These are phyloP conservation scores for Toxostoma redivivum DNA, from an alignment of 2,113 vertebrate genomes.

Conservation along the genomic window DNA sequence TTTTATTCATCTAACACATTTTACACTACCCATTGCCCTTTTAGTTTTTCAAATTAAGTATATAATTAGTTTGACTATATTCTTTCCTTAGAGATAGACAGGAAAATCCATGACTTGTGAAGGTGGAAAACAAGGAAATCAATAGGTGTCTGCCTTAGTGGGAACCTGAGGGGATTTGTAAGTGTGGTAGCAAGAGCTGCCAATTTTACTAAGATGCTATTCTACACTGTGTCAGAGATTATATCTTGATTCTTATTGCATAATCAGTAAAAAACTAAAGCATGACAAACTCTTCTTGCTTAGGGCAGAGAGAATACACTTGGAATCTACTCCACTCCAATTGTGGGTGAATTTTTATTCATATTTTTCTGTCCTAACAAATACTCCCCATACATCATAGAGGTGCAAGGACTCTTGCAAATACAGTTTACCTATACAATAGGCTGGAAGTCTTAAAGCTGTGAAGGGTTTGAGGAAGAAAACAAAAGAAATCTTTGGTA, in stretches of 20 bases:
- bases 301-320: neutral
- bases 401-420: neutral
- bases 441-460: neutral
- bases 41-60: conserved; percentile 66
- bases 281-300: neutral
- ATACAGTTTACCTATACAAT: neutral
- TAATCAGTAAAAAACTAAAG: neutral
- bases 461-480: neutral
- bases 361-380: neutral
- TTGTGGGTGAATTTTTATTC: neutral
- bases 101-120: conserved; percentile 64
- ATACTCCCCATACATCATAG: neutral
- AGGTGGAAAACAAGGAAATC: conserved; percentile 70
- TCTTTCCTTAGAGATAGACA: conserved; percentile 26
- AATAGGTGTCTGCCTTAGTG: conserved; percentile 49
- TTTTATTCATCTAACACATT: conserved; percentile 3
- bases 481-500: neutral
- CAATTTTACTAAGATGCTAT: neutral
- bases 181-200: conserved; percentile 16
- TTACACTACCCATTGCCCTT: conserved; percentile 53
- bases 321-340: neutral
- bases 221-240: neutral
- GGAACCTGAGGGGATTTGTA: conserved; percentile 38
- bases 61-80: conserved; percentile 63
- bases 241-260: neutral